Evolutionary conservation across 2,113 vertebrate species (phyloP), one percentile per base, ranked within the genome.

Genomic region (Phrynocephalus versicolor): DNA sequence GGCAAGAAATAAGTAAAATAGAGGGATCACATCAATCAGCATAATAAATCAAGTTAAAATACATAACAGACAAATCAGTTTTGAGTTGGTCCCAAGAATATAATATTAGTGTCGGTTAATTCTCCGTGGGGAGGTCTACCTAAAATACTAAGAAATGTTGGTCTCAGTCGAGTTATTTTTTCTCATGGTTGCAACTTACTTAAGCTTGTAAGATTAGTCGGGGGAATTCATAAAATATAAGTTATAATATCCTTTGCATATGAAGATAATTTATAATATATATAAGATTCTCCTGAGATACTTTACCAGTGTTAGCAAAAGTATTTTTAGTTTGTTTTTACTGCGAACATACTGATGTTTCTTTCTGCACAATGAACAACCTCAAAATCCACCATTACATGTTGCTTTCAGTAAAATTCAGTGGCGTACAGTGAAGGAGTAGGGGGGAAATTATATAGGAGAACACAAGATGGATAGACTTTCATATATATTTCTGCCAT

Each of bases 121-220:
- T 2, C 60, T 23, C 60, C 16, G 5, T 62, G 60, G 60, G 5
- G 18, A 18, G 76, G 82, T 65, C 12, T 55, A 15, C 7, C 60
- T 21, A 62, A 3, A 41, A 13, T 87, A 51, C 3, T 72, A 39
- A 25, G 62, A 0, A 35, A 60, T 81, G 3, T 0, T 79, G 1
- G 0, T 0, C 1, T 60, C 7, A 41, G 67, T 71, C 72, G 15
- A 75, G 55, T 0, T 0, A 0, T 5, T 18, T 23, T 37, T 2
- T 35, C 62, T 8, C 3, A 69, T 45, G 0, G 19, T 78, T 33
- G 19, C 23, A 33, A 33, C 27, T 15, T 70, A 37, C 51, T 51
- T 69, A 67, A 45, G 19, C 19, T 69, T 30, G 57, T n/a, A 67
- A 37, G 51, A 25, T 71, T 57, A 70, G 67, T 51, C 18, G 33